Percentiles rank a stretch among this genome's conserved stretches.
phyloP scores from a whole-genome alignment of 1,140 invertebrate genomes.

The Drosophila ambigua region DNA sequence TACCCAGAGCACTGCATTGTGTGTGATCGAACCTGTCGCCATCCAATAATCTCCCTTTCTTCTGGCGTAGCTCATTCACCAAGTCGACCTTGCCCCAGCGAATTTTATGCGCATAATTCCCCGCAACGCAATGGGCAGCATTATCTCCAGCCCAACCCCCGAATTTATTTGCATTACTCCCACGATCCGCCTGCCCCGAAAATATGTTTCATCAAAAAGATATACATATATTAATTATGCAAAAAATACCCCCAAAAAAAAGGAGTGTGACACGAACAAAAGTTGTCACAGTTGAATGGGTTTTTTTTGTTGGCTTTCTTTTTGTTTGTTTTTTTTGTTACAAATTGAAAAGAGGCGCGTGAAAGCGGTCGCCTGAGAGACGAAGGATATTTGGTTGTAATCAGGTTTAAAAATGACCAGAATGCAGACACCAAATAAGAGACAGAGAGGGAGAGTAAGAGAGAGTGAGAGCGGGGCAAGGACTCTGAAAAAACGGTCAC shows the following conservation, averaged over 20 bases:
- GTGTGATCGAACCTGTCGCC: no score
- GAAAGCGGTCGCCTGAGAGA: conserved; percentile 51
- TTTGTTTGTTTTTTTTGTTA: conserved; percentile 27
- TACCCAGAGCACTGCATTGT: no score
- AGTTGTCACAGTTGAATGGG: conserved; percentile 71
- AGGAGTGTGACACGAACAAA: conserved; percentile 39
- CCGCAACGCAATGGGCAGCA: conserved; percentile 4
- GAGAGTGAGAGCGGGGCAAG: background rate
- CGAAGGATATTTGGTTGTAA: conserved; percentile 62
- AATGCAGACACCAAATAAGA: conserved; percentile 25
- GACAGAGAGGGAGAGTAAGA: background rate
- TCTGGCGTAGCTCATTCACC: background rate
- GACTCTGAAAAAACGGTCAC: conserved; percentile 48
- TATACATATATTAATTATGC: conserved; percentile 75
- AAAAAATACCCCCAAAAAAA: conserved; percentile 39
- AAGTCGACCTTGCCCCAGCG: background rate
- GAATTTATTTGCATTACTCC: conserved; percentile 66
- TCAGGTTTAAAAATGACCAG: conserved; percentile 74
- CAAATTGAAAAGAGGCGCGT: conserved; percentile 73
- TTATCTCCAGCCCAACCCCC: conserved; percentile 34
- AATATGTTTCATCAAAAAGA: conserved; percentile 69
- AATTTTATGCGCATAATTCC: conserved; percentile 2
- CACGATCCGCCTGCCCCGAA: conserved; percentile 2
- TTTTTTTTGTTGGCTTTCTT: conserved; percentile 45
- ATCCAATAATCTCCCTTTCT: background rate